These are phyloP conservation scores for Erethizon dorsatum DNA, from an alignment of 2,797 vertebrate species.

Conservation along the genomic window DNA sequence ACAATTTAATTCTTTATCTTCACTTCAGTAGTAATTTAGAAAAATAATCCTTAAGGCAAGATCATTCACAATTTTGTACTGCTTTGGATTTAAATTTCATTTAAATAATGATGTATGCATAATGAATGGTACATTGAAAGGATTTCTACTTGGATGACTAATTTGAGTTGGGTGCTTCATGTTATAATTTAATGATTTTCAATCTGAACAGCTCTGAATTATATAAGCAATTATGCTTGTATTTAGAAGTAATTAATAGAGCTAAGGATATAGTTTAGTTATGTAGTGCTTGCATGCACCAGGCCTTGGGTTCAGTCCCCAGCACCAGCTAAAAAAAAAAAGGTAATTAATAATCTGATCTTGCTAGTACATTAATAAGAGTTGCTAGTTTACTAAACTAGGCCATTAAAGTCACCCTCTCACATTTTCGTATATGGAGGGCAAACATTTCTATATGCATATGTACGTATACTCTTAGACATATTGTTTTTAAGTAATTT, in stretches of 20 bases:
- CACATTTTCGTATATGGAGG: neutral
- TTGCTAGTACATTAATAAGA: neutral
- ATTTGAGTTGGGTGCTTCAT: constrained; percentile 18
- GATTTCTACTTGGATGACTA: constrained; percentile 31
- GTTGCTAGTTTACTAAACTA: neutral
- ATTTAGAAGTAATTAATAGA: constrained; percentile 22
- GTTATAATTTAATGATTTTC: constrained; percentile 61
- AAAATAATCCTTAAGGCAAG: constrained; percentile 25
- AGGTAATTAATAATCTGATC: neutral
- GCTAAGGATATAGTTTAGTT: neutral
- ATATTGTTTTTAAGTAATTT: constrained; percentile 17
- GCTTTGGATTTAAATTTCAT: neutral
- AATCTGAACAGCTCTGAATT: constrained; percentile 28
- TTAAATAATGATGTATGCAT: constrained; percentile 10
- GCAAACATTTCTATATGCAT: neutral
- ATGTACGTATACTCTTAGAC: neutral
- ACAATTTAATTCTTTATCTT: constrained; percentile 27
- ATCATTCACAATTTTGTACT: constrained; percentile 14
- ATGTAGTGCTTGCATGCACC: neutral
- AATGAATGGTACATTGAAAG: constrained; percentile 41
- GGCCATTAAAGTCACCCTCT: neutral
- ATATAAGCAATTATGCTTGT: neutral
- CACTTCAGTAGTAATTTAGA: constrained; percentile 37
- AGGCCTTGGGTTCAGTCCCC: neutral
- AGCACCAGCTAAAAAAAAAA: neutral